Base-by-base conservation (phyloP, 1,140 invertebrate species). In the Rhagoletis pomonella region DNA sequence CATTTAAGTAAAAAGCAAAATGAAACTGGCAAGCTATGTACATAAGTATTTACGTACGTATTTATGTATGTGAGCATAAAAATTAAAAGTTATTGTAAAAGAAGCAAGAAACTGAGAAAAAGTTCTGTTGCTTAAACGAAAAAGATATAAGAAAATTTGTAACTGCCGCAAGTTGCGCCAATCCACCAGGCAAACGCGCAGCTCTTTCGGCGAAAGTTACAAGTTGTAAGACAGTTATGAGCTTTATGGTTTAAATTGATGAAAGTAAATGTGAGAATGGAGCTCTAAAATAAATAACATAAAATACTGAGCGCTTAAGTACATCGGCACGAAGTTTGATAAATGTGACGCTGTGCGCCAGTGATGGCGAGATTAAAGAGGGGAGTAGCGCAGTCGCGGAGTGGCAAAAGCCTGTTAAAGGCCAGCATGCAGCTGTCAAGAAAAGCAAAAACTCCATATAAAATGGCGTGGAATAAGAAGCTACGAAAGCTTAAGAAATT, bases 101-200 rank as follows among this genome's bases (percentile, higher is more conserved):
- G 42, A 81, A 50, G n/a, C 47, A 9, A n/a, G 42, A 81, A 42
- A 55, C 9, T 19, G 5, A 6, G 7, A n/a, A n/a, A 81, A 50
- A 81, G 73, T n/a, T 47, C 47, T 81, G 17, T 1, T 1, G 60
- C 67, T 3, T 44, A 12, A 12, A 73, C 12, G 39, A 73, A 73
- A 47, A 44, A 47, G 42, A 73, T 47, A 19, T 17, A 81, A 81
- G n/a, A 29, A 81, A 29, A 55, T 1, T 81, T 81, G 73, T 42
- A 55, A 81, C 47, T 81, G 47, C 42, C 42, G 73, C 73, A 81
- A 81, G 47, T 81, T 81, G 47, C 19, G 73, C 50, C 73, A 58
- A 81, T 29, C 29, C 29, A 55, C 47, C 73, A 29, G n/a, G n/a
- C 47, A 81, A 29, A 81, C 50, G 42, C 19, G 55, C n/a, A 29